A percentile compares a stretch with the other conserved stretches of the same genome.
phyloP scores from a whole-genome alignment of 2,888 invertebrate genomes.

The Adelognathus sp. region DNA sequence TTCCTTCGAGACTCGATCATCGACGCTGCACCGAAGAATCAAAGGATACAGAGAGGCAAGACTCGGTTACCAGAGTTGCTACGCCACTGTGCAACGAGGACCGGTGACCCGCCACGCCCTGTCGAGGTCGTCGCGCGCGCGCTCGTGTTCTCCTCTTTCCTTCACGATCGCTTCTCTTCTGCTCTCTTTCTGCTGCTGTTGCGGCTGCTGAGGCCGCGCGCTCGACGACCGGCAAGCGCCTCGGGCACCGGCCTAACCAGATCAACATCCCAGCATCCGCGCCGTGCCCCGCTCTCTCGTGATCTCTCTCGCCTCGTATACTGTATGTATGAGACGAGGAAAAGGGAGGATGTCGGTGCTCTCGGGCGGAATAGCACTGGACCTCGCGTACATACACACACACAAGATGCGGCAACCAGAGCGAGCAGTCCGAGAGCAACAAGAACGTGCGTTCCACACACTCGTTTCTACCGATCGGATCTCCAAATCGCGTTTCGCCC shows the following conservation, averaged over 20 bases:
- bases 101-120: constrained; percentile 80
- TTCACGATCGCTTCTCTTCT: constrained; percentile 10
- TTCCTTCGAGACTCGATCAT: constrained; percentile 35
- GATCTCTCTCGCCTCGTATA: constrained; percentile 31
- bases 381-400: background rate
- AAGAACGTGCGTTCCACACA: constrained; percentile 47
- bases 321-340: constrained; percentile 23
- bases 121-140: constrained; percentile 78
- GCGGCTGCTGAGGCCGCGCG: constrained; percentile 67
- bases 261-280: constrained; percentile 74
- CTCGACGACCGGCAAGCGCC: constrained; percentile 73
- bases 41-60: background rate
- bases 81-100: constrained; percentile 67
- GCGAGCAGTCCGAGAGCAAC: constrained; percentile 21
- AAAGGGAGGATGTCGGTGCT: constrained; percentile 1
- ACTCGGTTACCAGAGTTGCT: constrained; percentile 50
- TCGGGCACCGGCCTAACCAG: constrained; percentile 76
- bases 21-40: too few species aligned
- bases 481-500: constrained; percentile 43
- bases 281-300: constrained; percentile 51
- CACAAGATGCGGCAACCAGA: background rate
- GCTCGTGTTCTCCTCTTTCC: constrained; percentile 56
- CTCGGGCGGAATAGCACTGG: constrained; percentile 26
- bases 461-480: constrained; percentile 51
- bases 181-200: constrained; percentile 58